Conservation (phyloP, 2,888 invertebrate species). For the Cantharis lateralis region DNA sequence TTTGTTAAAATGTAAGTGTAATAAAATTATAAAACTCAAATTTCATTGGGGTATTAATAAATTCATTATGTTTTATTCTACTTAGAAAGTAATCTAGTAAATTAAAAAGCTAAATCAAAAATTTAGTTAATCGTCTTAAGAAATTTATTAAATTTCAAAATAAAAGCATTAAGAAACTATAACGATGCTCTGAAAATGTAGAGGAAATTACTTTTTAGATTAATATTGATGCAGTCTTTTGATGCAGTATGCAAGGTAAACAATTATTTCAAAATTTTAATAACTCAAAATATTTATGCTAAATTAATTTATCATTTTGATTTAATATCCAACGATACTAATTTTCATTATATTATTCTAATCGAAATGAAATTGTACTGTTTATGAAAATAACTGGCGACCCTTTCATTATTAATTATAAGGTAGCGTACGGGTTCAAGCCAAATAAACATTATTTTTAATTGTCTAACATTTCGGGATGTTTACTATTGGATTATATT, state of each 20-base stretch:
- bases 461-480: too few species aligned
- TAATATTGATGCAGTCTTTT: neutral
- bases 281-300: neutral
- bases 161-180: neutral
- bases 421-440: too few species aligned
- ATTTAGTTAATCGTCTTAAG: neutral
- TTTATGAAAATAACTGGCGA: neutral
- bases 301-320: neutral
- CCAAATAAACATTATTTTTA: too few species aligned
- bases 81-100: neutral
- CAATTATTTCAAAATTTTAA: neutral
- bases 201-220: neutral
- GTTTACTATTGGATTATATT: too few species aligned
- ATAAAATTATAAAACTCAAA: neutral
- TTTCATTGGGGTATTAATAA: neutral
- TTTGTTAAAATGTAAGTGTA: neutral
- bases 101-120: neutral
- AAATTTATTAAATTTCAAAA: neutral
- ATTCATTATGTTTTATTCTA: neutral
- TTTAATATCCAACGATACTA: too few species aligned
- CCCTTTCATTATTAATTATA: too few species aligned
- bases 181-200: neutral
- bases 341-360: neutral
- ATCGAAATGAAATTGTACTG: neutral
- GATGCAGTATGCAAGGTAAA: neutral